Percentiles rank a stretch among this genome's conserved stretches.
Conservation (phyloP, 2,797 vertebrate species). For the Amblyraja radiata region DNA sequence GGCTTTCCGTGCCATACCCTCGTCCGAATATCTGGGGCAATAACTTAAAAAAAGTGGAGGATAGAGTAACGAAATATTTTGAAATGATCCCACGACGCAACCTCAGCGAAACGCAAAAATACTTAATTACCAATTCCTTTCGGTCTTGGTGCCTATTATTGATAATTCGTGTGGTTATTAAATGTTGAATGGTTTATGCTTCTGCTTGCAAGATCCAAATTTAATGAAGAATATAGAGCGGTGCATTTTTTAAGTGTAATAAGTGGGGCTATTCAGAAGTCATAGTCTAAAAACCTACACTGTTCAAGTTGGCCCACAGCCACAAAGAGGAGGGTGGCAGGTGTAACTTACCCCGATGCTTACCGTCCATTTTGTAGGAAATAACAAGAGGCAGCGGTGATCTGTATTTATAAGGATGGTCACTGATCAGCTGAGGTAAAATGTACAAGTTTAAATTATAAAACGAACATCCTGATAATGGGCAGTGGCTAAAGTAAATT, state of each 20-base stretch:
- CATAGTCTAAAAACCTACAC: neutral
- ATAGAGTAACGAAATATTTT: constrained; percentile 7
- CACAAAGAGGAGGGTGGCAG: neutral
- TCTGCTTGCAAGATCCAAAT: neutral
- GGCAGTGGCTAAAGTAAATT: neutral
- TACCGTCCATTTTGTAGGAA: neutral
- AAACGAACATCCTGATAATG: neutral
- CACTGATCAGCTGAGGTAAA: neutral
- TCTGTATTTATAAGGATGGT: neutral
- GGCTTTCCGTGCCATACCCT: neutral
- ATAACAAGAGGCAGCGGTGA: neutral
- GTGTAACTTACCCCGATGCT: neutral
- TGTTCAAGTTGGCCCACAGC: too few relatives aligned
- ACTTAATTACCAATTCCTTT: neutral
- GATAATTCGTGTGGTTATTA: neutral
- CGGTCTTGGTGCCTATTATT: neutral
- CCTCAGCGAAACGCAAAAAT: neutral
- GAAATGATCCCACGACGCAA: neutral
- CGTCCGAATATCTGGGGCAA: neutral
- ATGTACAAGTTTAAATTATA: neutral
- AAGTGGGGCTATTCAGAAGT: too few relatives aligned
- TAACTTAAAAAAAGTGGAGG: neutral
- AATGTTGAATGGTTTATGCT: neutral
- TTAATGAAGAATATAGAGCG: neutral
- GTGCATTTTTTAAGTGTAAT: neutral